phyloP scores from a whole-genome alignment of 2,797 vertebrate species.

The Holocentrus rufus region DNA sequence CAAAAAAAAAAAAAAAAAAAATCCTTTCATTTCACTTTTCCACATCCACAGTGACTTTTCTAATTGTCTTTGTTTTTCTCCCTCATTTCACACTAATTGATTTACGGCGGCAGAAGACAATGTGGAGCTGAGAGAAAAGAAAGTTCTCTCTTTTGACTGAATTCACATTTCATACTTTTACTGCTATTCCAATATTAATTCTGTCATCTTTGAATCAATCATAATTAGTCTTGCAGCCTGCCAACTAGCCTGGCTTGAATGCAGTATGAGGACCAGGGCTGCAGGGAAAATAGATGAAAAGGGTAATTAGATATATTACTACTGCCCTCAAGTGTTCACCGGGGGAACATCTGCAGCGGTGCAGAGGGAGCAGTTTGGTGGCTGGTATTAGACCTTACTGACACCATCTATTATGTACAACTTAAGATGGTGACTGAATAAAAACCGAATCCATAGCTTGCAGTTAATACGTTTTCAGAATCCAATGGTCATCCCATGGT shows the following conservation, averaged over 20 bases:
- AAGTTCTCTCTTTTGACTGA: constrained; percentile 51
- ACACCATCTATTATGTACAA: constrained; percentile 30
- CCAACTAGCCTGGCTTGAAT: constrained; percentile 60
- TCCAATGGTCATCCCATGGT: constrained; percentile 11
- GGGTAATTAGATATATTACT: constrained; percentile 47
- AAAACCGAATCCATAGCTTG: constrained; percentile 45
- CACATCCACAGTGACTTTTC: constrained; percentile 37
- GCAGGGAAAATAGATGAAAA: background rate
- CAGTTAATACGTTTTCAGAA: constrained; percentile 45
- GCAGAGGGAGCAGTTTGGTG: background rate
- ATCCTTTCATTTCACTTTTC: constrained; percentile 18
- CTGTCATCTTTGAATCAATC: constrained; percentile 79
- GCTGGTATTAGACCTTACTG: constrained; percentile 5
- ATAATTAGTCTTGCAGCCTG: constrained; percentile 76
- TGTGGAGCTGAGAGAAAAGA: constrained; percentile 42
- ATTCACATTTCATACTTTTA: constrained; percentile 63
- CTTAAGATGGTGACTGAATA: constrained; percentile 19
- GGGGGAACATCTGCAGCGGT: constrained; percentile 18
- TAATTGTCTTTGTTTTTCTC: constrained; percentile 53
- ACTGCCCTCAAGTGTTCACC: constrained; percentile 73
- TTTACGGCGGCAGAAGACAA: constrained; percentile 49
- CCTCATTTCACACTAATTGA: constrained; percentile 55
- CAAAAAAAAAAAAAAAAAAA: background rate
- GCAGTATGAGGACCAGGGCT: constrained; percentile 39
- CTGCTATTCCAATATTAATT: constrained; percentile 78